Base-by-base conservation (phyloP, 2,888 invertebrate genomes). In the Odontothrips loti region DNA sequence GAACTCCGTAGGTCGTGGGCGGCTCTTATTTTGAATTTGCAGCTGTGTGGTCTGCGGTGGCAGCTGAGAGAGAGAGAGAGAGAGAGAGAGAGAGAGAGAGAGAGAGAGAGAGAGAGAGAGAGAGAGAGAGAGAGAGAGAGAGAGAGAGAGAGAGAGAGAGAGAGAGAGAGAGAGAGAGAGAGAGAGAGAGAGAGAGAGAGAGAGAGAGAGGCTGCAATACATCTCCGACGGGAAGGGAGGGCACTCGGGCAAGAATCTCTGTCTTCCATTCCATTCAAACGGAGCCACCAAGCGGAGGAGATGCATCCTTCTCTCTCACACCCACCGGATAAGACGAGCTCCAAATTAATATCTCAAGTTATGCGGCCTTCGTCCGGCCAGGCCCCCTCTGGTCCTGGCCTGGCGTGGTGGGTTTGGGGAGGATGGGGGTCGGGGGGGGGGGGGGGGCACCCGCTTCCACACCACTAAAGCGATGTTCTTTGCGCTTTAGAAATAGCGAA, bases 261-360 rank as follows among this genome's bases (percentile, higher is more conserved):
- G 68, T 75, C 68, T 75, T 75, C 68, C 68, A 75, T 75, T 75
- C 68, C 68, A 75, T 75, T 75, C 27, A 68, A 23, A 23, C 68
- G 23, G 68, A 6, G 58, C 20, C 34, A 43, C 58, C 12, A n/a
- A n/a, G 51, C 51, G 51, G 51, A 17, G 51, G 20, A 58, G 58
- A 17, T 20, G 58, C 58, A 58, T 75, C 68, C 27, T 9, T 27
- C 68, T 27, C 68, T 9, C 68, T 23, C 68, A 4, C 68, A 23
- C 68, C 68, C 68, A 27, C 68, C 68, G 68, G 68, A 75, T 75
- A 75, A 75, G 68, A 75, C 68, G 68, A 75, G 68, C 68, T 75
- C 68, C 68, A 75, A 75, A 75, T 75, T 75, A 75, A 75, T 75
- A 75, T 75, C 68, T 75, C 68, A 75, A 75, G 68, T 75, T 75